Conservation (phyloP, 2,888 invertebrate genomes). For the Cosmia trapezina region DNA sequence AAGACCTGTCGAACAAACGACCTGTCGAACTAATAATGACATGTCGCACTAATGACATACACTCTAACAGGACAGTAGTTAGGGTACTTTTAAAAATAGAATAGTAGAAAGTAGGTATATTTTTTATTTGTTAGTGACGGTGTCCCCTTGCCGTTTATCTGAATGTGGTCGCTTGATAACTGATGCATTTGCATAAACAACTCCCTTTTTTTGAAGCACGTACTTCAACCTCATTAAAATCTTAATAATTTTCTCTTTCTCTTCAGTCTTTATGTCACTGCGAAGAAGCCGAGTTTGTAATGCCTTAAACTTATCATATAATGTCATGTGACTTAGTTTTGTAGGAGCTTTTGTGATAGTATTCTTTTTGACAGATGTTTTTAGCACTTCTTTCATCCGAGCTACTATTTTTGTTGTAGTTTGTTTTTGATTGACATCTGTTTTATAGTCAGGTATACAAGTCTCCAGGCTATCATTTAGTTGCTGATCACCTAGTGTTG, state of each 20-base stretch:
- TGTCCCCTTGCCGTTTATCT: constrained; percentile 9
- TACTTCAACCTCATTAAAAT: constrained; percentile 50
- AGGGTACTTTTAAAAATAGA: not conserved
- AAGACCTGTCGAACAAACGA: no score
- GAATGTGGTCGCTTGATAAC: constrained; percentile 30
- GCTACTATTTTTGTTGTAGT: constrained; percentile 6
- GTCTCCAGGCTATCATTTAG: constrained; percentile 27
- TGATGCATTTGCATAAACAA: constrained; percentile 22
- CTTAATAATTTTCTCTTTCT: constrained; percentile 68
- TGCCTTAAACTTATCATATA: constrained; percentile 59
- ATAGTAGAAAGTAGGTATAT: not conserved
- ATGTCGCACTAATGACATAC: no score
- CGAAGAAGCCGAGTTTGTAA: constrained; percentile 77
- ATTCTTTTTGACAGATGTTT: constrained; percentile 3
- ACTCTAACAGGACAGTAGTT: not conserved
- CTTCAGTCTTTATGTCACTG: constrained; percentile 64
- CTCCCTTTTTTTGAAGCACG: constrained; percentile 19
- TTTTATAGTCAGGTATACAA: constrained; percentile 24
- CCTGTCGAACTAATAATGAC: no score
- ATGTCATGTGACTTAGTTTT: not conserved
- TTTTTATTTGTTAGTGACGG: constrained; percentile 1
- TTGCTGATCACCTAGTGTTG: constrained; percentile 64
- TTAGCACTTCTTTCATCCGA: constrained; percentile 12
- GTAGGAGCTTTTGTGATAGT: not conserved
- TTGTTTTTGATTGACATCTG: constrained; percentile 6